Evolutionary conservation across 1,140 invertebrate species (phyloP), one percentile per base, ranked within the genome.

Genomic region (Procambarus clarkii): DNA sequence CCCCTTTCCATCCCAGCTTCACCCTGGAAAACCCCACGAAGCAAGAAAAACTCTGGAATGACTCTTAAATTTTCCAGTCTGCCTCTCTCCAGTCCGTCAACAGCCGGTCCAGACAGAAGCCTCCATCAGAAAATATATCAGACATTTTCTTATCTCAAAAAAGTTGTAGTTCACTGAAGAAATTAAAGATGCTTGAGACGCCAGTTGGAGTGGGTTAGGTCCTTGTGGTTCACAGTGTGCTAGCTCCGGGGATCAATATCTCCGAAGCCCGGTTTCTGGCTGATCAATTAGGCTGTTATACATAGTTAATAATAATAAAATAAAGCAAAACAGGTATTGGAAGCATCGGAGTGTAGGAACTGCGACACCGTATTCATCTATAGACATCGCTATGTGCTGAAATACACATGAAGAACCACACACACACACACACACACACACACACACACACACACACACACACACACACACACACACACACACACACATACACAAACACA

Each of bases 31-130:
- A 5, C 50, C 50, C 50, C 50, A 2, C 50, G 7, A 11, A 64
- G 24, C 24, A 83, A 83, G 24, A 69, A 64, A 85, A 74, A 76
- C 44, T 71, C n/a, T 74, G 48, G 69, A 86, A 76, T 86, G 83
- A 86, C 69, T 86, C 83, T 86, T 76, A 21, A 86, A 74, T 18
- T 76, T 86, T 76, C 69, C 83, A 86, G 54, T 24, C 34, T 64
- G 83, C 71, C 21, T 86, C 83, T 44, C 9, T n/a, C 18, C 58
- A 18, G 64, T n/a, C 83, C 58, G 54, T 21, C 69, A 45, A 76
- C 83, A 86, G 83, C 83, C 76, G 83, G n/a, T 18, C 46, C 5
- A 74, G 83, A 86, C 83, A 76, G 46, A 11, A 24, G 45, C 24
- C 83, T n/a, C 46, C 34, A n/a, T 34, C 69, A 69, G 50, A 77